Conservation (phyloP, 2,888 invertebrate genomes). For the Protula sp. region DNA sequence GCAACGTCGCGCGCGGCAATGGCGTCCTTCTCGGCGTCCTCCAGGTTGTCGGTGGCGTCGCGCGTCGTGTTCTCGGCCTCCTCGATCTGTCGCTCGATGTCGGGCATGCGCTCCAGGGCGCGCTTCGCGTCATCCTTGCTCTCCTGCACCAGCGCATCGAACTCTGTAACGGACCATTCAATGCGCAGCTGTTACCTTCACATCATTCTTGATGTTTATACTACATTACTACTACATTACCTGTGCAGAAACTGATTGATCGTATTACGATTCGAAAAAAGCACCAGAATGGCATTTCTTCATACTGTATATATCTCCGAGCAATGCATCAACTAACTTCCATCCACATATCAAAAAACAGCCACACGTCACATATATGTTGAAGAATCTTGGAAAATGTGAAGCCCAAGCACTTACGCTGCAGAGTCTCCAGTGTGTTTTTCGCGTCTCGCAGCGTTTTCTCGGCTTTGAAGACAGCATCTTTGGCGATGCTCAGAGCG, state of each 20-base stretch:
- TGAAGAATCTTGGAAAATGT: no score
- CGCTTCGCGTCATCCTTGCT: conserved; percentile 75
- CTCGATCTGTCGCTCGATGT: conserved; percentile 67
- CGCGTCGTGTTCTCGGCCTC: conserved; percentile 69
- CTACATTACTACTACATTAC: no score
- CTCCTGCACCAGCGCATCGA: conserved; percentile 81
- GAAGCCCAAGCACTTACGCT: no score
- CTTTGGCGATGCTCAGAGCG: conserved; percentile 65
- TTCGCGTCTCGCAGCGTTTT: conserved; percentile 73
- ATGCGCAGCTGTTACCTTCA: no score
- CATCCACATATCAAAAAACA: no score
- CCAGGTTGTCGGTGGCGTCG: conserved; percentile 68
- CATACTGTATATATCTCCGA: no score
- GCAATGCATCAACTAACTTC: no score
- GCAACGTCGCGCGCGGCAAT: conserved; percentile 68
- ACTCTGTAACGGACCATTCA: conserved; percentile 56
- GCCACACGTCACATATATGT: no score
- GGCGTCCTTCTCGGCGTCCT: conserved; percentile 74
- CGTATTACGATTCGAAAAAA: no score
- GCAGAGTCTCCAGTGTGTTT: conserved; percentile 70
- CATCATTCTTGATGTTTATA: no score
- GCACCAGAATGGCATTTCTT: no score
- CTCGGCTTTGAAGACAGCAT: conserved; percentile 80
- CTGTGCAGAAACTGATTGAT: no score
- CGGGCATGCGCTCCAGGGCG: conserved; percentile 69